These are phyloP conservation scores for Drosophila bifasciata DNA, from an alignment of 1,140 invertebrate species.

Conservation along the genomic window DNA sequence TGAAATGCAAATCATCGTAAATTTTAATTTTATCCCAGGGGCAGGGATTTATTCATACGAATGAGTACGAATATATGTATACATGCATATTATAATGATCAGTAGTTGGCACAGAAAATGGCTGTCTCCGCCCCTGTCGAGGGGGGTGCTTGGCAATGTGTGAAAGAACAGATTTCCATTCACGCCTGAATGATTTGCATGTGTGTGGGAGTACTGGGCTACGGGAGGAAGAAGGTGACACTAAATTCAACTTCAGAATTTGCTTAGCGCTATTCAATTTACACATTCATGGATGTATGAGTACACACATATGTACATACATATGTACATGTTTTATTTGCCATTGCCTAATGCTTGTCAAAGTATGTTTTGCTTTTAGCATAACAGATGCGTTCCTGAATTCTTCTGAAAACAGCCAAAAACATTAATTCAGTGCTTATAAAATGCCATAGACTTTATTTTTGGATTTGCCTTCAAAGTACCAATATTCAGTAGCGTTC, in stretches of 20 bases:
- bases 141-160: constrained; percentile 57
- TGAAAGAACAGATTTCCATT: constrained; percentile 67
- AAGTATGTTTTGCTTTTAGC: too few species aligned
- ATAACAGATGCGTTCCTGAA: too few species aligned
- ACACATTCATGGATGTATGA: constrained; percentile 5
- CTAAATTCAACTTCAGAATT: constrained; percentile 64
- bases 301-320: constrained; percentile 14
- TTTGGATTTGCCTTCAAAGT: too few species aligned
- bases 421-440: too few species aligned
- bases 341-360: not conserved
- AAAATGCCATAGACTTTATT: too few species aligned
- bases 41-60: constrained; percentile 61
- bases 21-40: constrained; percentile 63
- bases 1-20: constrained; percentile 76
- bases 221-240: constrained; percentile 22
- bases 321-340: constrained; percentile 5
- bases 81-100: constrained; percentile 66
- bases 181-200: constrained; percentile 59
- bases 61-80: constrained; percentile 11
- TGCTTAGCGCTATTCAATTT: constrained; percentile 42
- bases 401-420: too few species aligned
- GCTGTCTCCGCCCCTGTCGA: constrained; percentile 1
- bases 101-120: constrained; percentile 63
- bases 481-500: too few species aligned
- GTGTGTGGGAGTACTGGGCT: constrained; percentile 13